Percentiles rank a stretch among this genome's conserved stretches.
phyloP scores from a whole-genome alignment of 53 echinoderm and acorn worm genomes.

The Arbacia lixula region DNA sequence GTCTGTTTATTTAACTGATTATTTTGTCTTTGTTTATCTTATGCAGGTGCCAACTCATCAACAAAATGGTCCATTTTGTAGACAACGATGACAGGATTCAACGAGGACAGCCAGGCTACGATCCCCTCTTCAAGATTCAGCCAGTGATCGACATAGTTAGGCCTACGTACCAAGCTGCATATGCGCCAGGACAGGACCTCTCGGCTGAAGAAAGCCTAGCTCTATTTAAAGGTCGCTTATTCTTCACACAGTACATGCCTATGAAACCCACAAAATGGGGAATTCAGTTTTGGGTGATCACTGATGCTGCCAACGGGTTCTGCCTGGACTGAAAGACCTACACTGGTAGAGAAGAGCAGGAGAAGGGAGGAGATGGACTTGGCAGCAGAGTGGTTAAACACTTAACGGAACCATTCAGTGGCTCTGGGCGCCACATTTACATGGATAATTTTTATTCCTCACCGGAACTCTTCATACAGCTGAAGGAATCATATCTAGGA shows the following conservation, averaged over 20 bases:
- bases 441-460: conserved; percentile 31
- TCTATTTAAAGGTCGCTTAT: conserved; percentile 29
- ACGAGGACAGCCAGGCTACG: background rate
- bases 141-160: conserved; percentile 41
- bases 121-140: conserved; percentile 27
- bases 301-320: conserved; percentile 45
- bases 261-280: conserved; percentile 61
- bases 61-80: conserved; percentile 20
- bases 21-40: too few relatives aligned
- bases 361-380: background rate
- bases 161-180: conserved; percentile 20
- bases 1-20: too few relatives aligned
- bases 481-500: background rate
- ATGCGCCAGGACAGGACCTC: conserved; percentile 7
- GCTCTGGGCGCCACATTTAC: conserved; percentile 33
- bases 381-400: conserved; percentile 32
- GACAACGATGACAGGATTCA: conserved; percentile 29
- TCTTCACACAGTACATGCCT: conserved; percentile 50
- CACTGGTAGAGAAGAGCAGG: conserved; percentile 28
- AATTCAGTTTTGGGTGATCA: conserved; percentile 46
- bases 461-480: background rate
- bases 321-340: conserved; percentile 33
- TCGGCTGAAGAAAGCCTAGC: conserved; percentile 54
- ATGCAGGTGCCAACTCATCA: conserved; percentile 21
- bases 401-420: conserved; percentile 18